phyloP scores from a whole-genome alignment of 1,140 invertebrate genomes.

The Ephestia elutella region DNA sequence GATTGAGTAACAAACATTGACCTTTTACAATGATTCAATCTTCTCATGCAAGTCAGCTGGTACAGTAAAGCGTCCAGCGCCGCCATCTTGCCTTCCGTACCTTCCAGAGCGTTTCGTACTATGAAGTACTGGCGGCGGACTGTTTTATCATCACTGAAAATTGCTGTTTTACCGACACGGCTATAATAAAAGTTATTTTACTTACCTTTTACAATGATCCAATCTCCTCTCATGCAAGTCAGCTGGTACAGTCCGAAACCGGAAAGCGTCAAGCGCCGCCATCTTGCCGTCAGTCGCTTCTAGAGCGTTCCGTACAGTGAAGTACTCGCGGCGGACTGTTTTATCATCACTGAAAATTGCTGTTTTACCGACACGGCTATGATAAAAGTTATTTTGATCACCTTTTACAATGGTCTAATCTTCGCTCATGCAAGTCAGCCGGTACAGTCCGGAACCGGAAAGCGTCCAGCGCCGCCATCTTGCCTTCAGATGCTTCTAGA shows the following conservation, averaged over 20 bases:
- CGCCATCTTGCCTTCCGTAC: too few relatives aligned
- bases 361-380: too few relatives aligned
- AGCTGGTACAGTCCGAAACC: conserved; percentile 50
- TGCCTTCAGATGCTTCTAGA: conserved; percentile 45
- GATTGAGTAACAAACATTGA: too few relatives aligned
- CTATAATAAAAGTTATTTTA: too few relatives aligned
- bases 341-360: neutral
- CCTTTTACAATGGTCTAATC: conserved; percentile 59
- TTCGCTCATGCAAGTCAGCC: conserved; percentile 53
- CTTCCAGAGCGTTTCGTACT: too few relatives aligned
- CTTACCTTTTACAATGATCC: conserved; percentile 55
- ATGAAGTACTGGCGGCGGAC: too few relatives aligned
- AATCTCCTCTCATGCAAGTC: conserved; percentile 56
- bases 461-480: conserved; percentile 37
- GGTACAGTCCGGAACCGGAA: conserved; percentile 48
- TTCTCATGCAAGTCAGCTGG: too few relatives aligned
- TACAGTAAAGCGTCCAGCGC: too few relatives aligned
- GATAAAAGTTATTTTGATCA: conserved; percentile 19
- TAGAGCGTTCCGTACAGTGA: conserved; percentile 47
- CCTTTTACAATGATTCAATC: too few relatives aligned
- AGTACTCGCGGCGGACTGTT: conserved; percentile 68
- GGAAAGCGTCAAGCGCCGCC: conserved; percentile 35
- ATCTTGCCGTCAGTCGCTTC: conserved; percentile 44
- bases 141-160: neutral
- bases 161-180: too few relatives aligned